Percentiles rank a stretch among this genome's conserved stretches.
Evolutionary conservation across 2,888 invertebrate genomes (phyloP).

Genomic region (Balanococcus diminutus): DNA sequence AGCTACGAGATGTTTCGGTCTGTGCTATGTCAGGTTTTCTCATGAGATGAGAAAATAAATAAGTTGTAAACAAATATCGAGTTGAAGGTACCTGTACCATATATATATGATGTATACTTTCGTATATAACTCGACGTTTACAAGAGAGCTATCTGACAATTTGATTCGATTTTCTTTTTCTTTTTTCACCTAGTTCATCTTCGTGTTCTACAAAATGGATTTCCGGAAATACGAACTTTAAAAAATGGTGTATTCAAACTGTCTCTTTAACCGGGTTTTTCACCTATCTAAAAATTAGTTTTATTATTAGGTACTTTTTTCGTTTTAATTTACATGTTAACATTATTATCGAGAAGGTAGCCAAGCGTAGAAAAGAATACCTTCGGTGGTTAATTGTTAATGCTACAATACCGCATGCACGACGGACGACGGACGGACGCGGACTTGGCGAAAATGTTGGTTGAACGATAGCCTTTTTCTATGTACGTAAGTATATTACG

Average conservation of each 20-base stretch:
- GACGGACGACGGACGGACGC: too few species aligned
- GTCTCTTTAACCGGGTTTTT: neutral
- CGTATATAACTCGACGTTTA: neutral
- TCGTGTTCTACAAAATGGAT: neutral
- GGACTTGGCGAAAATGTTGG: slow-evolving; percentile 7
- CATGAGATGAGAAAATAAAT: neutral
- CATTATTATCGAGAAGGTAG: slow-evolving; percentile 30
- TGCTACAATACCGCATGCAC: neutral
- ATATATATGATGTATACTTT: too few species aligned
- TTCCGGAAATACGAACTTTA: neutral
- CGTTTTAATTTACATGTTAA: slow-evolving; percentile 7
- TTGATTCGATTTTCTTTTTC: neutral
- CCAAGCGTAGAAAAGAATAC: slow-evolving; percentile 20
- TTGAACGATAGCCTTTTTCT: slow-evolving; percentile 25
- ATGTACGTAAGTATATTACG: neutral
- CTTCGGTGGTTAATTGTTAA: slow-evolving; percentile 21
- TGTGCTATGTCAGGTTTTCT: neutral
- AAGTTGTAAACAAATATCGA: neutral
- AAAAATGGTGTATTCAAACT: neutral
- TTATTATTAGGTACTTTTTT: neutral
- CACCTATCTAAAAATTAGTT: neutral
- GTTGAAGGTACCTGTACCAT: neutral
- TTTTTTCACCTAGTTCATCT: neutral
- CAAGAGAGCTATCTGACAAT: neutral
- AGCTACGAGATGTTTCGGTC: neutral